Evolutionary conservation across 2,888 invertebrate genomes (phyloP), one percentile per base, ranked within the genome.

Genomic region (Drosophila macrothrix): DNA sequence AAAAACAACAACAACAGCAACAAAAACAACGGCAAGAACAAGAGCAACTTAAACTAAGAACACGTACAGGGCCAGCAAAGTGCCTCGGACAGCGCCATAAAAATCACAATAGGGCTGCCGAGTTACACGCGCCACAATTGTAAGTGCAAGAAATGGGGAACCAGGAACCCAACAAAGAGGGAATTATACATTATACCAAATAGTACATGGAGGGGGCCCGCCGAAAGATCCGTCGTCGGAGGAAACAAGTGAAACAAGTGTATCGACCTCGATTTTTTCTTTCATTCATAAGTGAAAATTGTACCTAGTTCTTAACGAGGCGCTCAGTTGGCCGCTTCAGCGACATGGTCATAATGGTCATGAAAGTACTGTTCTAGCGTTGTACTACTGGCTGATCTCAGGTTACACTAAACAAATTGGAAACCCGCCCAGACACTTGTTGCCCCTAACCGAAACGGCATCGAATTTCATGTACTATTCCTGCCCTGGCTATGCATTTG

Each of bases 91-190:
- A 88, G 82, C 85, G 85, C 80, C 85, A 85, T 88, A 88, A 85
- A 85, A 86, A 73, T 61, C 72, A 86, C 82, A 84, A 85, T 82
- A 82, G 83, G 76, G 82, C 85, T 85, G 85, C 83, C 73, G 82
- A 55, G 86, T 86, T 84, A 86, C 86, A 80, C 86, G 82, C 80
- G 80, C 75, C 80, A 67, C 72, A 60, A 39, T 28, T 53, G 81
- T 67, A 65, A 62, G 66, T 69, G 54, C 68, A 72, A 60, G 31
- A 60, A 73, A 70, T 60, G 68, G 73, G 76, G 75, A 78, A 83
- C 25, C 25, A 68, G 78, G 78, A 80, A 70, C 50, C 59, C 39
- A 53, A 67, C 58, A 55, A 72, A 65, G 31, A 46, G 41, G 19
- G 49, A 41, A 66, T 28, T 49, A 58, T 53, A 16, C n/a, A 53